Base-by-base conservation (phyloP, 2,113 vertebrate species). In the Cyprinodon tularosa region DNA sequence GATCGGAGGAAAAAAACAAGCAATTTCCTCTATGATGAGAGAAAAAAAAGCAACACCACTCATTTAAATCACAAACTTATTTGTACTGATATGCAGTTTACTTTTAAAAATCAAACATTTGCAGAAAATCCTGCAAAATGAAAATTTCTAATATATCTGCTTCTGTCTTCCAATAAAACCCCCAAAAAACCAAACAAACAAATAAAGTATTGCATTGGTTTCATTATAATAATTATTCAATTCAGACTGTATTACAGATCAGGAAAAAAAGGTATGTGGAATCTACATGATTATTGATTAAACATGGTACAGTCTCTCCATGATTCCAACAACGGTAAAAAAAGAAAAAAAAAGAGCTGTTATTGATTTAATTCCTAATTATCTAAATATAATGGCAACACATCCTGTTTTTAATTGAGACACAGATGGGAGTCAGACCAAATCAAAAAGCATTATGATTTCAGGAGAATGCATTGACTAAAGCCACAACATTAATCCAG, bases 1-100 rank as follows among this genome's bases (percentile, higher is more conserved):
- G 87, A 92, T 91, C 87, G 91, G 85, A 90, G 87, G 85, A 87
- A 88, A 84, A 91, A 71, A 72, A 72, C 67, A 85, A 87, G 83
- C 82, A 84, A 85, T 84, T 82, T 81, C 4, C 84, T 86, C 83
- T 65, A n/a, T 42, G 66, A 85, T 88, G 81, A 85, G 73, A 77
- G 76, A 84, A 80, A 83, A 84, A 88, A 74, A 68, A 62, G 75
- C 76, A 84, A 81, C 74, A 72, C 63, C 66, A 36, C 63, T 69
- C 77, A 90, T 78, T 77, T 83, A 67, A 47, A 78, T 62, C 68
- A 84, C 67, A 17, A 39, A 63, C 17, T 9, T n/a, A 57, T 57
- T 57, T 7, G 2, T 11, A 57, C 50, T n/a, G 8, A 20, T 63
- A 10, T 2, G 8, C 42, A 14, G 4, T 64, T 64, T 40, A 20